Percentiles rank a stretch among this genome's conserved stretches.
Evolutionary conservation across 2,888 invertebrate genomes (phyloP).

Genomic region (Polylopha cassiicola): DNA sequence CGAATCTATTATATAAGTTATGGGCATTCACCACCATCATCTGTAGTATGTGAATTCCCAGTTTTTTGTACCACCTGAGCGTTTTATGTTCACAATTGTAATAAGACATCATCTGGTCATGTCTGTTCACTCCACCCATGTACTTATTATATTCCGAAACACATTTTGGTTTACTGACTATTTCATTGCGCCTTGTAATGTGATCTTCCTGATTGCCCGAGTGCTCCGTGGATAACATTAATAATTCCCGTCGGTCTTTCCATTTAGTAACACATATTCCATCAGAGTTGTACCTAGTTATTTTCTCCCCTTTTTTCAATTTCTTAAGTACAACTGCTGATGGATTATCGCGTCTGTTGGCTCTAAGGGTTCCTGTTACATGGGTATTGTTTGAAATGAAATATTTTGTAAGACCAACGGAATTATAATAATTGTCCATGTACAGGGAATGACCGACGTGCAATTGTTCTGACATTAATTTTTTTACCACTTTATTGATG

Average conservation of each 20-base stretch:
- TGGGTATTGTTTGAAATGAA: too few species aligned
- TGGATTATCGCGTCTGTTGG: too few species aligned
- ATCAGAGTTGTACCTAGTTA: not conserved
- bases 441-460: slow-evolving; percentile 7
- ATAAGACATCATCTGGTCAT: slow-evolving; percentile 12
- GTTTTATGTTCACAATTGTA: slow-evolving; percentile 4
- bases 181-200: slow-evolving; percentile 27
- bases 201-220: slow-evolving; percentile 1
- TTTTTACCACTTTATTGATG: not conserved
- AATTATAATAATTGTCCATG: slow-evolving; percentile 8
- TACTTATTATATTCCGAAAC: slow-evolving; percentile 4
- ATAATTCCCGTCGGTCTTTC: too few species aligned
- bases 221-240: too few species aligned
- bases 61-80: slow-evolving; percentile 1
- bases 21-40: not conserved
- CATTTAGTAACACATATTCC: slow-evolving; percentile 4
- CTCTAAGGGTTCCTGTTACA: too few species aligned
- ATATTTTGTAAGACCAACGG: not conserved
- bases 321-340: too few species aligned
- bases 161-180: slow-evolving; percentile 34
- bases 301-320: slow-evolving; percentile 2
- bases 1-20: slow-evolving; percentile 5
- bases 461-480: not conserved
- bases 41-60: not conserved
- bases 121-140: slow-evolving; percentile 4